Percentiles rank a stretch among this genome's conserved stretches.
Evolutionary conservation across 2,113 vertebrate species (phyloP).

Genomic region (Raja brachyura): DNA sequence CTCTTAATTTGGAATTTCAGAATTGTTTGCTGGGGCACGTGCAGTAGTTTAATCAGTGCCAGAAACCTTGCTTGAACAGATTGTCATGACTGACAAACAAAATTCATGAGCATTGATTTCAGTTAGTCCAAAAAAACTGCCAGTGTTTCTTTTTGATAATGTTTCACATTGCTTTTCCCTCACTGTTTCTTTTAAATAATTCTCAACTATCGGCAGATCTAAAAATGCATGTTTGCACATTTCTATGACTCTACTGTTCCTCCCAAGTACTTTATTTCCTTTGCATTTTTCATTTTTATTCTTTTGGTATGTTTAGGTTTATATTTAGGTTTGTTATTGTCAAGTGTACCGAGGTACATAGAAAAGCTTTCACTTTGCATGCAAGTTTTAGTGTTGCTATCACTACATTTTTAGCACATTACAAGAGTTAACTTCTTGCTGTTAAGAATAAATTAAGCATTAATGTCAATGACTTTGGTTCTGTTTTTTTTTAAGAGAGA

Average conservation of each 20-base stretch:
- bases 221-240: slow-evolving; percentile 16
- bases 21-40: slow-evolving; percentile 9
- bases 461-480: background rate
- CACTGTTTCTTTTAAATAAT: background rate
- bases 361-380: too few species aligned
- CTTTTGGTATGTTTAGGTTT: too few species aligned
- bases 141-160: background rate
- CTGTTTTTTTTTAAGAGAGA: background rate
- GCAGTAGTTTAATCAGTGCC: slow-evolving; percentile 18
- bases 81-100: slow-evolving; percentile 26
- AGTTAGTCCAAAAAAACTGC: background rate
- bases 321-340: too few species aligned
- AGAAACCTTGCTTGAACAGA: slow-evolving; percentile 31
- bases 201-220: too few species aligned
- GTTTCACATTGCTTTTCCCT: background rate
- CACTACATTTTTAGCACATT: too few species aligned
- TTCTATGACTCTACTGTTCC: background rate
- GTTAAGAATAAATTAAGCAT: background rate
- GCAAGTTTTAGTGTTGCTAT: too few species aligned
- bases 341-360: too few species aligned
- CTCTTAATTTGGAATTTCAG: slow-evolving; percentile 34
- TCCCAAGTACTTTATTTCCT: background rate
- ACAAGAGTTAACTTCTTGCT: background rate
- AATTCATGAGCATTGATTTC: slow-evolving; percentile 32
- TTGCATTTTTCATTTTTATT: background rate